Evolutionary conservation across 1,140 invertebrate genomes (phyloP).

Genomic region (Harlomillsia oculata): DNA sequence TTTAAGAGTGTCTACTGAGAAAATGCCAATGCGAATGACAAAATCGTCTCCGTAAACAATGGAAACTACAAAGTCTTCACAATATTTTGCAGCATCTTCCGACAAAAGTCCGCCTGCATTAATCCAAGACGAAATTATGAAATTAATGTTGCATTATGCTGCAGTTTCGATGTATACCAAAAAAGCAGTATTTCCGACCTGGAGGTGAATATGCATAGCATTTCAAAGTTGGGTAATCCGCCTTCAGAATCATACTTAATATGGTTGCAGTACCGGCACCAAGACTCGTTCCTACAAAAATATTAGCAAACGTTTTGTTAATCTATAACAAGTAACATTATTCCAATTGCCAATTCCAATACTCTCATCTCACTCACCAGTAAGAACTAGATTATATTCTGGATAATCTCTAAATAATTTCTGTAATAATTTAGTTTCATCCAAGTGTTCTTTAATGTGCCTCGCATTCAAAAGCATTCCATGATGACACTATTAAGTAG

Average conservation of each 20-base stretch:
- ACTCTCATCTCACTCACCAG: constrained; percentile 47
- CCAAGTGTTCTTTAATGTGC: constrained; percentile 62
- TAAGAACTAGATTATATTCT: constrained; percentile 60
- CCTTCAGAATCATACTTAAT: constrained; percentile 62
- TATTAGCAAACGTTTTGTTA: not conserved
- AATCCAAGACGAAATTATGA: too few relatives aligned
- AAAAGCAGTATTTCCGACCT: too few relatives aligned
- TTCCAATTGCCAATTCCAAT: too few relatives aligned
- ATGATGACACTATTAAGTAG: constrained; percentile 57
- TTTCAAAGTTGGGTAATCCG: constrained; percentile 55
- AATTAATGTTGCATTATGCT: too few relatives aligned
- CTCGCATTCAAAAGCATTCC: constrained; percentile 76
- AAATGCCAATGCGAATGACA: constrained; percentile 69
- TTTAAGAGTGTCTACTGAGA: constrained; percentile 49
- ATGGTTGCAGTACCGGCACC: constrained; percentile 70
- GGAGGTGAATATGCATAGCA: constrained; percentile 77
- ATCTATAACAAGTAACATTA: too few relatives aligned
- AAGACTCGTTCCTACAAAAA: constrained; percentile 61
- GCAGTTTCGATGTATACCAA: too few relatives aligned
- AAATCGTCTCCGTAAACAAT: constrained; percentile 81
- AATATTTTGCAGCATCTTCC: constrained; percentile 57
- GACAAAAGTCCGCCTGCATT: constrained; percentile 56
- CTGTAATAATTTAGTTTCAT: constrained; percentile 57
- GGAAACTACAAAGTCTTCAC: constrained; percentile 70
- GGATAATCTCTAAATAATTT: constrained; percentile 60